Evolutionary conservation across 1,140 invertebrate genomes (phyloP).

Genomic region (Ceratina japonica): DNA sequence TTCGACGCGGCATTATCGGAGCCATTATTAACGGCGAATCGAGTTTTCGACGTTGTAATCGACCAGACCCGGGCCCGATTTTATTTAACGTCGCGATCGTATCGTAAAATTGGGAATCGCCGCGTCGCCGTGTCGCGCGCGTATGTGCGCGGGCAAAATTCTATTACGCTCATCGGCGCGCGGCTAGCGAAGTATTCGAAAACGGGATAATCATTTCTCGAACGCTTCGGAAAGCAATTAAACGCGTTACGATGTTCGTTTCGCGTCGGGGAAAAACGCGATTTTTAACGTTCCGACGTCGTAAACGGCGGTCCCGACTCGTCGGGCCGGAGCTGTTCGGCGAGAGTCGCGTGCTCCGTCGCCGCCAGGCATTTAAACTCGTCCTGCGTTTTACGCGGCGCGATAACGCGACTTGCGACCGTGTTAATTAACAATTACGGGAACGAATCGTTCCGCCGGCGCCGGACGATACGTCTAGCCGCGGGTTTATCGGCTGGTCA

Average conservation of each 20-base stretch:
- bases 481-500: conserved; percentile 50
- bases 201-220: conserved; percentile 2
- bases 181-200: neutral
- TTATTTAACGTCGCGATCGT: conserved; percentile 45
- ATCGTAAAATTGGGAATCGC: conserved; percentile 52
- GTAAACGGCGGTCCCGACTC: too few relatives aligned
- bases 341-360: neutral
- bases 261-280: neutral
- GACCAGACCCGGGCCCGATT: conserved; percentile 6
- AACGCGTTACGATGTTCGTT: neutral
- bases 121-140: neutral
- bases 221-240: neutral
- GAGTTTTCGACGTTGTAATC: conserved; percentile 38
- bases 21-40: conserved; percentile 42
- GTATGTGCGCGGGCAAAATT: neutral
- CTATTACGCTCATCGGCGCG: neutral
- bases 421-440: conserved; percentile 71
- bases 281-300: neutral
- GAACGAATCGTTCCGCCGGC: conserved; percentile 63
- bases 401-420: conserved; percentile 35
- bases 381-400: neutral
- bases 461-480: conserved; percentile 60
- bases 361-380: conserved; percentile 5
- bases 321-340: too few relatives aligned
- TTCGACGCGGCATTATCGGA: conserved; percentile 33